Evolutionary conservation across 2,113 vertebrate species (phyloP).

Genomic region (Eurypyga helias): DNA sequence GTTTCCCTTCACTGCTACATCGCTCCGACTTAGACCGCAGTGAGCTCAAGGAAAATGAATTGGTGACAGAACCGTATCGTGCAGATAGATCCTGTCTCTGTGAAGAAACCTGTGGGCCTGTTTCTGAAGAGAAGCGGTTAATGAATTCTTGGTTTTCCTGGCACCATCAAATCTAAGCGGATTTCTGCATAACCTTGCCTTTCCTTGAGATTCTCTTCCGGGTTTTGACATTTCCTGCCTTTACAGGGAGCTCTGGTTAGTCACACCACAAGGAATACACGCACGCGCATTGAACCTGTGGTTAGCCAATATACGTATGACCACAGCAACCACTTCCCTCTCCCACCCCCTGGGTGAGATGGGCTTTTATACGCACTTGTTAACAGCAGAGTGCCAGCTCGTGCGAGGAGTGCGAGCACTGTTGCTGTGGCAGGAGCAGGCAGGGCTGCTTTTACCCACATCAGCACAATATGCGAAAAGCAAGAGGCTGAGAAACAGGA

Average conservation of each 20-base stretch:
- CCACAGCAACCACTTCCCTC: not conserved
- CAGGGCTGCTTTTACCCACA: not conserved
- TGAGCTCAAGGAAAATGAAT: not conserved
- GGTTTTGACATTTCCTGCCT: not conserved
- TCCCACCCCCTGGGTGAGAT: not conserved
- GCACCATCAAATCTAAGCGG: not conserved
- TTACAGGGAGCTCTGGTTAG: not conserved
- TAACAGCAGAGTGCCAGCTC: not conserved
- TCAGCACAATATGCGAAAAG: not conserved
- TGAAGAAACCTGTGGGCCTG: not conserved
- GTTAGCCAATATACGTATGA: not conserved
- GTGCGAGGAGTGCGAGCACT: not conserved
- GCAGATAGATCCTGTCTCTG: not conserved
- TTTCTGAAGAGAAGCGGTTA: not conserved
- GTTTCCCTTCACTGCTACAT: not conserved
- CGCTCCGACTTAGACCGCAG: rapidly evolving
- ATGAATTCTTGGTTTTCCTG: not conserved
- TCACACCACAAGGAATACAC: not conserved
- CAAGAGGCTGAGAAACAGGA: not conserved
- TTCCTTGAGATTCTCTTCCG: not conserved
- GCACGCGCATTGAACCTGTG: not conserved
- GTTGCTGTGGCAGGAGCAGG: not conserved
- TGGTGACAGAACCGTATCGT: not conserved
- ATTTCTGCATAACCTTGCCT: not conserved
- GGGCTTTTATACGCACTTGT: not conserved